Evolutionary conservation across 2,888 invertebrate species (phyloP).

Genomic region (Empis livida): DNA sequence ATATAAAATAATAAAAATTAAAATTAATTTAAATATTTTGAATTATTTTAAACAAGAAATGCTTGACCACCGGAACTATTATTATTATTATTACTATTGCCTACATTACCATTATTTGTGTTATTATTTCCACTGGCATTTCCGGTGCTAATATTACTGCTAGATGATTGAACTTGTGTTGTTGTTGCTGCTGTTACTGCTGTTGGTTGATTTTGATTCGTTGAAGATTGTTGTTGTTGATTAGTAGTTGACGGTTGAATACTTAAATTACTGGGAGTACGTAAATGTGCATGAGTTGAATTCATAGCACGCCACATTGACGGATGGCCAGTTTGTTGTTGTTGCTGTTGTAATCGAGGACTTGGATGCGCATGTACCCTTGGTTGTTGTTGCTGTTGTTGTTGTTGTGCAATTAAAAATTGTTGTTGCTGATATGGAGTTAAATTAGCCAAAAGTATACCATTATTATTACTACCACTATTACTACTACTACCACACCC

Average conservation of each 20-base stretch:
- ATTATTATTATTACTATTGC: constrained; percentile 9
- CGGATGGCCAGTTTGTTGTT: not conserved
- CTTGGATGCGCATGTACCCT: not conserved
- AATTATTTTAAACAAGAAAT: constrained; percentile 25
- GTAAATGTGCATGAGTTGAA: not conserved
- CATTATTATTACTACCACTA: constrained; percentile 4
- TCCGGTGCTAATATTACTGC: not conserved
- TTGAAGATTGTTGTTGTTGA: not conserved
- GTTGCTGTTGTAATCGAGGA: not conserved
- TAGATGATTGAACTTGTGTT: not conserved
- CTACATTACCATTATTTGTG: not conserved
- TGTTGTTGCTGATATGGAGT: constrained; percentile 2
- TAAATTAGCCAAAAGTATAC: constrained; percentile 11
- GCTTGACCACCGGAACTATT: constrained; percentile 28
- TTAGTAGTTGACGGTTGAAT: not conserved
- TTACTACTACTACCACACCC: constrained; percentile 2
- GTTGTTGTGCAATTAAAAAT: not conserved
- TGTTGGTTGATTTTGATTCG: not conserved
- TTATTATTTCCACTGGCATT: not conserved
- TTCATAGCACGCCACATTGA: not conserved
- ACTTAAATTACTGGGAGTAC: not conserved
- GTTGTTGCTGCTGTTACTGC: not conserved
- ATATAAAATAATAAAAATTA: no score
- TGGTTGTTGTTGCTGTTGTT: constrained; percentile 1
- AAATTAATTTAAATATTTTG: no score